Evolutionary conservation across 2,888 invertebrate species (phyloP).

Genomic region (Nezara viridula): DNA sequence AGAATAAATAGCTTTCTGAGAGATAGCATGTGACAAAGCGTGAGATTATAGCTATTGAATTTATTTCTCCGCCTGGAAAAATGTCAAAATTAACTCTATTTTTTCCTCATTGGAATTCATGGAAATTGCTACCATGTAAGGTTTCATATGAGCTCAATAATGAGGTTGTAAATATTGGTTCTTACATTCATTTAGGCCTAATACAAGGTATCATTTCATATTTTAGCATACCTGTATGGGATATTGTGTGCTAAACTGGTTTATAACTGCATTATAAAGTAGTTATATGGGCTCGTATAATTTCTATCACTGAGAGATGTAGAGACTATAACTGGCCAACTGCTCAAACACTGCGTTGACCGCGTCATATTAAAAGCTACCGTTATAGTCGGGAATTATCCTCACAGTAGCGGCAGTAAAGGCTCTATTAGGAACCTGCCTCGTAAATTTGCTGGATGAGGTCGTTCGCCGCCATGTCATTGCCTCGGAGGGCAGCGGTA

Average conservation of each 20-base stretch:
- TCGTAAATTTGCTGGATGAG: not conserved
- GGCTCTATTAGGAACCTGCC: not conserved
- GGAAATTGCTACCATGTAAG: not conserved
- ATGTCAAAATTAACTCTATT: too few species aligned
- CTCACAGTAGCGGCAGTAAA: not conserved
- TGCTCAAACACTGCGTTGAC: not conserved
- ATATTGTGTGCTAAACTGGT: not conserved
- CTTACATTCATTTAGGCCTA: not conserved
- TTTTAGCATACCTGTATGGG: not conserved
- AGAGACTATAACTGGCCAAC: too few species aligned
- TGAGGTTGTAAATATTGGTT: not conserved
- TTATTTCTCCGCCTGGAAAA: too few species aligned
- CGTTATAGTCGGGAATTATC: not conserved
- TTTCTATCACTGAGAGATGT: not conserved
- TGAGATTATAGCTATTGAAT: too few species aligned
- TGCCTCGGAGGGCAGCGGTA: not conserved
- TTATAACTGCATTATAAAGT: not conserved
- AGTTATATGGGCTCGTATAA: not conserved
- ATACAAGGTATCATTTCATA: not conserved
- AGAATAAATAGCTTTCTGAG: too few species aligned
- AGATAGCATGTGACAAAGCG: too few species aligned
- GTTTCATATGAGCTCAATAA: not conserved
- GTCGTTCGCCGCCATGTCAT: not conserved
- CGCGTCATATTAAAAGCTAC: not conserved
- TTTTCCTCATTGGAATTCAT: not conserved